Base-by-base conservation (phyloP, 2,797 vertebrate species). In the Coregonus ussuriensis region DNA sequence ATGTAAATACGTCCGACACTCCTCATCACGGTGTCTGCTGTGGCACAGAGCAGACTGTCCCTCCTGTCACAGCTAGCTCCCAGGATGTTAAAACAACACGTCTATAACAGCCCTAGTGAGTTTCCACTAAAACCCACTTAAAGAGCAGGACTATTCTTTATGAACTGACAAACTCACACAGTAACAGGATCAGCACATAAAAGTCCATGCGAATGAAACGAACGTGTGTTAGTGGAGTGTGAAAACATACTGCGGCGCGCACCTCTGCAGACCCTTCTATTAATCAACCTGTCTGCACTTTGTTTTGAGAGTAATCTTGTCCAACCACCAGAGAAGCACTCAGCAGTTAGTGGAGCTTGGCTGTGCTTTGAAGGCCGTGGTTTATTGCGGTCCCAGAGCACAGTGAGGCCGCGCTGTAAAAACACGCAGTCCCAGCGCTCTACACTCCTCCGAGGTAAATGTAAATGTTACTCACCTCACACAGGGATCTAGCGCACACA, bases 221-320 rank as follows among this genome's bases (percentile, higher is more conserved):
- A 91, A 86, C 78, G 83, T 88, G 89, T 86, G 87, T 89, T 90
- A 82, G 89, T 86, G 3, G 84, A 88, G 93, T 91, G 92, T 92
- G 91, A 94, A 93, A 93, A 94, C 93, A 93, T 91, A 94, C 89
- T 91, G 91, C 86, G 35, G 84, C 81, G 86, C 79, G 83, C 91
- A 93, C 93, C 91, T 93, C 87, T 82, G 86, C 80, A 85, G 92
- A 92, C 91, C 91, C 90, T 90, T 85, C 91, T 92, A 93, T 94
- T 95, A 94, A 95, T 95, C 94, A 94, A 92, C 86, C 93, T 94
- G 93, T 94, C 94, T 86, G 79, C 93, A 93, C 92, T 93, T 91
- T 94, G 94, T 95, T 95, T 94, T 90, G 86, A 94, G 92, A 94
- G 94, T 92, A 94, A 94, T 93, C 92, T 92, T 85, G 88, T 88